phyloP scores from a whole-genome alignment of 1,140 invertebrate genomes.

The Paraescarpia echinospica region DNA sequence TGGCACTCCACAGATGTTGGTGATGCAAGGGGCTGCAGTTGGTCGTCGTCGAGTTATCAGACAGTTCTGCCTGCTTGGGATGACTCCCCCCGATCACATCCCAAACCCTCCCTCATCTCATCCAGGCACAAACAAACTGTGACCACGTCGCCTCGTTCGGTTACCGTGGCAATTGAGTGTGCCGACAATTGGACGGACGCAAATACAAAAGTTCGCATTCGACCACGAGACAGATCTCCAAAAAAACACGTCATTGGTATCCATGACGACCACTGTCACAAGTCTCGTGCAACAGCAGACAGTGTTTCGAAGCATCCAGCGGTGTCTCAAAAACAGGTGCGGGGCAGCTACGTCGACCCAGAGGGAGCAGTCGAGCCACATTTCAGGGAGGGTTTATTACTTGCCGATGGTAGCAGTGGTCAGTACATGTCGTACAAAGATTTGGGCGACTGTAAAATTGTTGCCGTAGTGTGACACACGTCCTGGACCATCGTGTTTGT shows the following conservation, averaged over 20 bases:
- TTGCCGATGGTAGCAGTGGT: background rate
- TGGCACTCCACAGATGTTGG: background rate
- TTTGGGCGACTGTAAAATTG: background rate
- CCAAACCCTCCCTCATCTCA: background rate
- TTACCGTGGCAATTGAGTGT: background rate
- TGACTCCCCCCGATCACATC: background rate
- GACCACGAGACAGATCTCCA: background rate
- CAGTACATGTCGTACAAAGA: background rate
- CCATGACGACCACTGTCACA: background rate
- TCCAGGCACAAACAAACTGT: background rate
- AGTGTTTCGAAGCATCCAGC: background rate
- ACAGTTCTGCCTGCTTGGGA: background rate
- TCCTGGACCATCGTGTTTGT: background rate
- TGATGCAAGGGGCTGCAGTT: background rate
- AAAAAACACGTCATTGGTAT: background rate
- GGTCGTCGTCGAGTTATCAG: background rate
- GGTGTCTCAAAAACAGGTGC: background rate
- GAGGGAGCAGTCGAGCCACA: background rate
- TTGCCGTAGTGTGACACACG: background rate
- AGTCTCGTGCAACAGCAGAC: background rate
- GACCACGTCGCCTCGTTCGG: background rate
- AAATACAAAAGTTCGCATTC: background rate
- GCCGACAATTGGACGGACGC: background rate
- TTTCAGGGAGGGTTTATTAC: background rate
- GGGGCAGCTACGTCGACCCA: background rate